Percentiles rank a stretch among this genome's conserved stretches.
These are phyloP conservation scores for Hippocampus comes DNA, from an alignment of 2,113 vertebrate species.

Conservation along the genomic window DNA sequence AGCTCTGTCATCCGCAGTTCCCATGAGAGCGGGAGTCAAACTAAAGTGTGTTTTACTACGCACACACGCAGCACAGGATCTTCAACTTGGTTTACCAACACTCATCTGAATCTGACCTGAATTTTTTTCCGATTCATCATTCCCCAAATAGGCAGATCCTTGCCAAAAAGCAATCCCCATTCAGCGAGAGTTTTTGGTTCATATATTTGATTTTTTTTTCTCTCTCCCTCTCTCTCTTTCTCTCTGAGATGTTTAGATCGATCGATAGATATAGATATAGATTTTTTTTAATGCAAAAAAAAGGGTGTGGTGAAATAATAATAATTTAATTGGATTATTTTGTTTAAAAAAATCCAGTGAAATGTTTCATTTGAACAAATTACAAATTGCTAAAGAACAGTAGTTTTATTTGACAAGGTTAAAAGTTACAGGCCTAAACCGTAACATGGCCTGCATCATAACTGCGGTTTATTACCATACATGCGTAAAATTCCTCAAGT, in stretches of 20 bases:
- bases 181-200: neutral
- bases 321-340: neutral
- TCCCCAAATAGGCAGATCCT: neutral
- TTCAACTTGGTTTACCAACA: neutral
- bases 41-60: slow-evolving; percentile 18
- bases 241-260: too few species aligned
- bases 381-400: neutral
- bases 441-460: slow-evolving; percentile 52
- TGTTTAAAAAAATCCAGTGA: neutral
- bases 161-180: neutral
- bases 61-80: slow-evolving; percentile 11
- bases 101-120: neutral
- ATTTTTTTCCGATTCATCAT: neutral
- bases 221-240: too few species aligned
- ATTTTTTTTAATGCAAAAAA: neutral
- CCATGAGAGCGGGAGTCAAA: slow-evolving; percentile 26
- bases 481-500: slow-evolving; percentile 71
- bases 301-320: neutral
- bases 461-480: slow-evolving; percentile 65
- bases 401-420: slow-evolving; percentile 55
- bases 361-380: neutral
- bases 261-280: too few species aligned
- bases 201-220: too few species aligned
- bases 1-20: slow-evolving; percentile 30
- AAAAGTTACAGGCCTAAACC: slow-evolving; percentile 51